Percentiles rank a stretch among this genome's conserved stretches.
phyloP scores from a whole-genome alignment of 2,888 invertebrate genomes.

The Harpagoxenus sublaevis region DNA sequence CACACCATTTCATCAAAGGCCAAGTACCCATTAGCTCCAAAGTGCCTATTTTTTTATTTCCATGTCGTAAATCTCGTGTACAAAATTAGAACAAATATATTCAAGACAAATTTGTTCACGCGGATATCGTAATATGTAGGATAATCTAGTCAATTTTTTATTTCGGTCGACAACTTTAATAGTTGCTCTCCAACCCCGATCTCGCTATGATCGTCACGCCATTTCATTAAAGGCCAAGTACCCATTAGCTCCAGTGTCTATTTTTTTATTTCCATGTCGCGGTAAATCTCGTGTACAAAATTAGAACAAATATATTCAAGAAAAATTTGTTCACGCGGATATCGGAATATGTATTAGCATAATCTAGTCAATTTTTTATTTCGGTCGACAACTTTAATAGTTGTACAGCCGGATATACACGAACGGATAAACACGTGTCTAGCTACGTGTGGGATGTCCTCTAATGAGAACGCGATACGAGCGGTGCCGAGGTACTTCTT shows the following conservation, averaged over 20 bases:
- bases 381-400: conserved; percentile 7
- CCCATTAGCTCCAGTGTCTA: conserved; percentile 48
- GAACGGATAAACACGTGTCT: neutral
- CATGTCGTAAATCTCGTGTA: neutral
- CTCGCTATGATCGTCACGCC: conserved; percentile 32
- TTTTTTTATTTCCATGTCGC: neutral
- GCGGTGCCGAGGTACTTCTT: conserved; percentile 15
- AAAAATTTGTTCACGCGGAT: neutral
- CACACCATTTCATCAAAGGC: conserved; percentile 14
- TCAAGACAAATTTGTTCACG: neutral
- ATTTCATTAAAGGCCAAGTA: conserved; percentile 25
- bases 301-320: neutral
- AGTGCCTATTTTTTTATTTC: conserved; percentile 21
- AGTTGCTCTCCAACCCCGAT: conserved; percentile 22
- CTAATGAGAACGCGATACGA: conserved; percentile 31
- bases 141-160: neutral
- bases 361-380: neutral
- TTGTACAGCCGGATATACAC: neutral
- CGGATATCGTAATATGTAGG: neutral
- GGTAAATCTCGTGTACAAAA: neutral
- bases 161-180: too few relatives aligned
- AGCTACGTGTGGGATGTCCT: neutral
- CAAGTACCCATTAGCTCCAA: conserved; percentile 48
- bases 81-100: neutral
- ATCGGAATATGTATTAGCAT: neutral